A percentile compares a stretch with the other conserved stretches of the same genome.
These are phyloP conservation scores for Caenorhabditis briggsae DNA, from an alignment of 1,140 invertebrate genomes.

Conservation along the genomic window DNA sequence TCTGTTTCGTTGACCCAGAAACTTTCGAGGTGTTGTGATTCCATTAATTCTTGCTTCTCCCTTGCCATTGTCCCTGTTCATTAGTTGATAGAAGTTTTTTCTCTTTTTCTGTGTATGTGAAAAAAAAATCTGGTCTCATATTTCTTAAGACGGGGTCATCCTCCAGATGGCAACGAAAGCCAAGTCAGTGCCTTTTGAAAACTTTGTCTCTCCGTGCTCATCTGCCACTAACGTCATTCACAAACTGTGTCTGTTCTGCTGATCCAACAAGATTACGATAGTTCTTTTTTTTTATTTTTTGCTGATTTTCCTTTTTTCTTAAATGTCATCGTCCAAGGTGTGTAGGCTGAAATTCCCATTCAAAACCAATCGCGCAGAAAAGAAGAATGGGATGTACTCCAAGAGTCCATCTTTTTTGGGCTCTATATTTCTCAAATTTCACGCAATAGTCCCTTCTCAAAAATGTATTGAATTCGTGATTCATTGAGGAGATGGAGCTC, in stretches of 20 bases:
- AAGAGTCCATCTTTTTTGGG: background rate
- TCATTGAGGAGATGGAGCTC: background rate
- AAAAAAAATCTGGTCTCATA: background rate
- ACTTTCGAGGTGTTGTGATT: too few relatives aligned
- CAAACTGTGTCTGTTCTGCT: background rate
- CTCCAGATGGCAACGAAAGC: background rate
- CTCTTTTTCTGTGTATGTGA: background rate
- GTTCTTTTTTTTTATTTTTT: background rate
- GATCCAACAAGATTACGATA: background rate
- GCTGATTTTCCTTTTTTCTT: background rate
- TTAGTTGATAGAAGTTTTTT: background rate
- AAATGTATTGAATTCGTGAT: slow-evolving; percentile 49
- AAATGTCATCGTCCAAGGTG: background rate
- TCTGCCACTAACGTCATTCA: background rate
- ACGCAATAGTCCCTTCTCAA: background rate
- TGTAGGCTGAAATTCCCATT: background rate
- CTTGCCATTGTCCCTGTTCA: background rate
- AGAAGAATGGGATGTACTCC: background rate
- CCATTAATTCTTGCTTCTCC: too few relatives aligned
- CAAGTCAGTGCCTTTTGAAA: too few relatives aligned
- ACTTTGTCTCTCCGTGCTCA: background rate
- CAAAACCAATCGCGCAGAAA: slow-evolving; percentile 12
- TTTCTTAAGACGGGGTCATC: background rate
- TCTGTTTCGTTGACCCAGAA: too few relatives aligned
- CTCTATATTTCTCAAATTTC: slow-evolving; percentile 31